Evolutionary conservation across 2,797 vertebrate species (phyloP).

Genomic region (Paratrypauchen microcephalus): DNA sequence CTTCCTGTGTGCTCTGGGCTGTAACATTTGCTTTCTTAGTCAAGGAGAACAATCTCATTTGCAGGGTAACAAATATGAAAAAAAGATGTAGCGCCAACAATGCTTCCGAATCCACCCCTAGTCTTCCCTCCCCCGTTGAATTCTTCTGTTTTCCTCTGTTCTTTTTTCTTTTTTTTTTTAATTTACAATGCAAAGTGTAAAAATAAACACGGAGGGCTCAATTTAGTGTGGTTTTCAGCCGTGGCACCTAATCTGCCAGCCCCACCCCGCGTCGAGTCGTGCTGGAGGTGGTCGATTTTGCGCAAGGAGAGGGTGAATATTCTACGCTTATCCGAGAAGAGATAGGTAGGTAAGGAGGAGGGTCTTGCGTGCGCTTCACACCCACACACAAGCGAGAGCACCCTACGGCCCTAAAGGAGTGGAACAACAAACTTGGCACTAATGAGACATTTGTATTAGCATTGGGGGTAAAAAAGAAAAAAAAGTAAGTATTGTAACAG

Average conservation of each 20-base stretch:
- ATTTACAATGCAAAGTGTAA: constrained; percentile 81
- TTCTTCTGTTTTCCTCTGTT: constrained; percentile 30
- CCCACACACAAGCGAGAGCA: constrained; percentile 24
- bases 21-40: constrained; percentile 78
- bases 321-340: constrained; percentile 63
- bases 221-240: constrained; percentile 80
- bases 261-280: constrained; percentile 38
- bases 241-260: constrained; percentile 74
- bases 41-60: constrained; percentile 81
- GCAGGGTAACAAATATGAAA: constrained; percentile 74
- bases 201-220: constrained; percentile 79
- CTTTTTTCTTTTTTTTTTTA: constrained; percentile 67
- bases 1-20: constrained; percentile 70
- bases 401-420: constrained; percentile 21
- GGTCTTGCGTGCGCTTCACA: constrained; percentile 53
- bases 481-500: constrained; percentile 15
- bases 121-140: constrained; percentile 11
- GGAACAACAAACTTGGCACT: constrained; percentile 17
- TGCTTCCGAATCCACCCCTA: constrained; percentile 67
- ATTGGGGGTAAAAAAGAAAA: constrained; percentile 12
- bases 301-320: constrained; percentile 26
- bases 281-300: constrained; percentile 70
- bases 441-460: constrained; percentile 22
- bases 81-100: constrained; percentile 65
- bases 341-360: constrained; percentile 76